Conservation (phyloP, 1,140 invertebrate species). For the Hermetia illucens region DNA sequence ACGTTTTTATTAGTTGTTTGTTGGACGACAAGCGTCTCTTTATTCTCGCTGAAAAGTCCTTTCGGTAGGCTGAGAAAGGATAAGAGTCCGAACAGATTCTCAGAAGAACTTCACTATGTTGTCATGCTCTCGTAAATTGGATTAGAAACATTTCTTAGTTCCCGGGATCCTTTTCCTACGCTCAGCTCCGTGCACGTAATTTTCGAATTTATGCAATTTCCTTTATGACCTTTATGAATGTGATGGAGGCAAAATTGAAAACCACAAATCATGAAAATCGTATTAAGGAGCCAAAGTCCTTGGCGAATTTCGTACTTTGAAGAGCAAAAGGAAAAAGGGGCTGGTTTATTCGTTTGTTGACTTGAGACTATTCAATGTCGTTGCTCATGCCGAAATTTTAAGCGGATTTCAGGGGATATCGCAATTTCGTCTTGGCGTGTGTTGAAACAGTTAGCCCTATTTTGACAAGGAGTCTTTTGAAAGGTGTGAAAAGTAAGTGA, state of each 20-base stretch:
- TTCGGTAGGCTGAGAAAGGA: too few species aligned
- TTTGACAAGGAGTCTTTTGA: too few species aligned
- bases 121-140: neutral
- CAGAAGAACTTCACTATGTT: neutral
- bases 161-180: neutral
- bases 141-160: neutral
- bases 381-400: neutral
- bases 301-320: neutral
- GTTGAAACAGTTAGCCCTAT: too few species aligned
- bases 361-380: too few species aligned
- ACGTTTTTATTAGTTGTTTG: constrained; percentile 1
- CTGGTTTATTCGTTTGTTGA: too few species aligned
- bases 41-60: too few species aligned
- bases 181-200: neutral
- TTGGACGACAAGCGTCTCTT: neutral
- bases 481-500: too few species aligned
- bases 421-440: too few species aligned
- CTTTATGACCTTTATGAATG: neutral
- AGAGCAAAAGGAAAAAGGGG: too few species aligned
- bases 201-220: neutral
- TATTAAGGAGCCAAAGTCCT: neutral
- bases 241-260: neutral
- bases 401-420: neutral
- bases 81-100: neutral
- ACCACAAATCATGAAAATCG: constrained; percentile 1